These are phyloP conservation scores for Beris chalybata DNA, from an alignment of 2,888 invertebrate genomes.

Conservation along the genomic window DNA sequence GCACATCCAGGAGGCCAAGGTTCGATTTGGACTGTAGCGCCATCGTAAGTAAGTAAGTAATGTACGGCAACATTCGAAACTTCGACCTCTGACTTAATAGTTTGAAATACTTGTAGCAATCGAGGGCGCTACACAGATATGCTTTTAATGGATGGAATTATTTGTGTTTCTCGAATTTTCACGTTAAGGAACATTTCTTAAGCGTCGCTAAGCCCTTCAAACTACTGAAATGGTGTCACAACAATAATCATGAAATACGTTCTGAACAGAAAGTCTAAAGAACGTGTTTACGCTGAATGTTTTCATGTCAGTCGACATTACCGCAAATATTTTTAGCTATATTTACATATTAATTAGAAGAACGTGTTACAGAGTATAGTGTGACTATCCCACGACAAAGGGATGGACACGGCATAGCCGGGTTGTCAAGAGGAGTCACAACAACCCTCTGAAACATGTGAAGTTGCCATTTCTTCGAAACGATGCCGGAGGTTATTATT, in stretches of 20 bases:
- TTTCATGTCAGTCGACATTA: slow-evolving; percentile 11
- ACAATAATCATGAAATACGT: neutral
- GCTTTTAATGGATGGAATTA: neutral
- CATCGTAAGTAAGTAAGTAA: too few relatives aligned
- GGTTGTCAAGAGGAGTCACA: neutral
- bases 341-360: slow-evolving; percentile 8
- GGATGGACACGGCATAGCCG: too few relatives aligned
- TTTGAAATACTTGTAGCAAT: too few relatives aligned
- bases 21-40: too few relatives aligned
- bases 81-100: too few relatives aligned
- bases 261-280: neutral
- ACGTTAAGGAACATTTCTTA: neutral
- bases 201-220: neutral
- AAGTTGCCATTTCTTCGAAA: neutral
- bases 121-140: too few relatives aligned
- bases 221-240: neutral
- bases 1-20: too few relatives aligned
- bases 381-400: neutral
- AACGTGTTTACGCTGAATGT: neutral
- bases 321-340: slow-evolving; percentile 2
- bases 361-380: neutral
- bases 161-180: neutral
- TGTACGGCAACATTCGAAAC: too few relatives aligned
- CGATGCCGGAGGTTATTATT: slow-evolving; percentile 8
- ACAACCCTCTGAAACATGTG: slow-evolving; percentile 2